These are phyloP conservation scores for Ophion ellenae DNA, from an alignment of 2,888 invertebrate species.

Conservation along the genomic window DNA sequence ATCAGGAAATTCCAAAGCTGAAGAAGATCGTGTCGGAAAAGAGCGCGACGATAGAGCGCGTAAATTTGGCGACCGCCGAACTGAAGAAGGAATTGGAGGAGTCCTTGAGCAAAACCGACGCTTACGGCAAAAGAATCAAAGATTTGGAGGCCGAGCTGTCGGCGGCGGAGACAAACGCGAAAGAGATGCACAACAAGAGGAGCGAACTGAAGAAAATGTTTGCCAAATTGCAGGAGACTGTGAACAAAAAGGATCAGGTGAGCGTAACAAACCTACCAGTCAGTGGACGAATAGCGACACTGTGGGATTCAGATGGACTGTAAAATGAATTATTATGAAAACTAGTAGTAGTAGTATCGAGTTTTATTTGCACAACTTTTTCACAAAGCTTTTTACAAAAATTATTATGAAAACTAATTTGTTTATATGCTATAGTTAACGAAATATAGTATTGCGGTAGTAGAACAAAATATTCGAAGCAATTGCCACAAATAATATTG, in stretches of 20 bases:
- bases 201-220: slow-evolving; percentile 70
- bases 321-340: too few species aligned
- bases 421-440: too few species aligned
- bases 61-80: slow-evolving; percentile 64
- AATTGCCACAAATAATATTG: too few species aligned
- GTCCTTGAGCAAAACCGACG: slow-evolving; percentile 69
- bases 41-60: slow-evolving; percentile 70
- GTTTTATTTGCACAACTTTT: too few species aligned
- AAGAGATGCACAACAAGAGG: slow-evolving; percentile 68
- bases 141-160: slow-evolving; percentile 70
- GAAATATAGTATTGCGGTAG: too few species aligned
- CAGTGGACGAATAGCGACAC: too few species aligned
- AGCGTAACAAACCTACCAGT: neutral
- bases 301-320: too few species aligned
- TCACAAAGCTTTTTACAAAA: too few species aligned
- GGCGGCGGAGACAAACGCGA: slow-evolving; percentile 60
- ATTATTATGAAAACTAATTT: too few species aligned
- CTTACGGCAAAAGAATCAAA: slow-evolving; percentile 69
- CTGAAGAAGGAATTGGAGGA: slow-evolving; percentile 72
- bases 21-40: slow-evolving; percentile 78
- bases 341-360: too few species aligned
- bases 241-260: slow-evolving; percentile 77
- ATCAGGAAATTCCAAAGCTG: slow-evolving; percentile 76
- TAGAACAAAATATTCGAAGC: too few species aligned
- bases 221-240: slow-evolving; percentile 73